Percentiles rank a stretch among this genome's conserved stretches.
Conservation (phyloP, 2,113 vertebrate species). For the Coryphaenoides rupestris region DNA sequence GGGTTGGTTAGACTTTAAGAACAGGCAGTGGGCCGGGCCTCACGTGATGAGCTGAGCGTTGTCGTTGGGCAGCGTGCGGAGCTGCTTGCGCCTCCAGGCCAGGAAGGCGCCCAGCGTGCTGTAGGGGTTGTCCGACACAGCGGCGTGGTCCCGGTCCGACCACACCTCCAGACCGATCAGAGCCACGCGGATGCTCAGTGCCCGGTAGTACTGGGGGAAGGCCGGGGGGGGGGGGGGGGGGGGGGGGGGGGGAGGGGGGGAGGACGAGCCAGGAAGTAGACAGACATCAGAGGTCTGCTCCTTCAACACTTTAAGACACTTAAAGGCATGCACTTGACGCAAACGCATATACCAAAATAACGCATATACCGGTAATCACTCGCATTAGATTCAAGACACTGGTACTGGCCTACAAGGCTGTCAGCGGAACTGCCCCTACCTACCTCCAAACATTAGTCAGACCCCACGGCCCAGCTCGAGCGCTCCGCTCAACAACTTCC, state of each 20-base stretch:
- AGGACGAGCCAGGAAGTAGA: neutral
- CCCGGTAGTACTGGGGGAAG: constrained; percentile 84
- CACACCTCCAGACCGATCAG: constrained; percentile 92
- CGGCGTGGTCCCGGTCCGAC: constrained; percentile 80
- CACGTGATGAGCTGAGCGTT: constrained; percentile 97
- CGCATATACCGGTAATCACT: no score
- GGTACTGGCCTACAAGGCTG: no score
- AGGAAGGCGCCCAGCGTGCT: constrained; percentile 89
- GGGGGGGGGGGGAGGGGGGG: no score
- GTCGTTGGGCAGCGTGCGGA: constrained; percentile 82
- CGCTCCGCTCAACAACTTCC: no score
- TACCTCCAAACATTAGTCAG: no score
- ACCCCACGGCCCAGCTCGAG: no score
- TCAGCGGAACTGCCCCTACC: no score
- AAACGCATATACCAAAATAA: no score
- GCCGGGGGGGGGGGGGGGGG: neutral
- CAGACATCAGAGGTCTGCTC: neutral
- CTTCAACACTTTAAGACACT: no score
- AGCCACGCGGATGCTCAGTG: constrained; percentile 88
- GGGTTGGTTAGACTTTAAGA: no score
- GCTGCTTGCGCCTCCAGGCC: constrained; percentile 86
- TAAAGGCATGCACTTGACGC: no score
- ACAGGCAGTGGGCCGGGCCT: constrained; percentile 30
- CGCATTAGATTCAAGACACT: no score
- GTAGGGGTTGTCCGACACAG: constrained; percentile 84